Base-by-base conservation (phyloP, 2,113 vertebrate species). In the Dolichallabes microphthalmus region DNA sequence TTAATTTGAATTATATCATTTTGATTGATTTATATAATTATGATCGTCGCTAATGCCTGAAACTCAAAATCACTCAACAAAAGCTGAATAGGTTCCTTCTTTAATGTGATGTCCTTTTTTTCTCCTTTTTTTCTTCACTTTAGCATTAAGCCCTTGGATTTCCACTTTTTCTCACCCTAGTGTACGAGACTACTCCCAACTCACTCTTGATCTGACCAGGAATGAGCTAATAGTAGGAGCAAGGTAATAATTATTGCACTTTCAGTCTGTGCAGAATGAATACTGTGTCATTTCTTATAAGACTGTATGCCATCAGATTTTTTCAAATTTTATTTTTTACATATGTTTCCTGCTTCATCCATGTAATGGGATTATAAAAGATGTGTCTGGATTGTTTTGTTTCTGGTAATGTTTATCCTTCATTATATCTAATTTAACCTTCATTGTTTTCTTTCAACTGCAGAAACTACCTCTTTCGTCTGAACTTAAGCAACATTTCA, bases 391-490 rank as follows among this genome's bases (percentile, higher is more conserved):
- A 52, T 52, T 52, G 2, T 5, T 52, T 12, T 30, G 2, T 15
- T 76, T 6, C 15, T 84, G 58, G 11, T 77, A 64, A 81, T 17
- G 53, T 50, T 61, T 22, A 30, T 53, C 9, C 39, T 52, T 69
- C 27, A 30, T 55, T 4, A 30, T 13, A 32, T 68, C 32, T 45
- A 39, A 53, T 17, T 71, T 75, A 53, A 82, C 57, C 55, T 75
- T 73, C 12, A 17, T 80, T 15, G n/a, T 27, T 88, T 30, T 92
- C 63, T 89, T 45, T 55, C 11, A 27, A 83, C 77, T 82, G 76
- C 95, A 99, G 98, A 94, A 99, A 99, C 95, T 96, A 95, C 96
- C 97, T 99, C 95, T 99, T 99, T 96, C 96, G 97, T 92, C 95
- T 99, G 93, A 97, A 95, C 92, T 96, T 99, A 83, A 94, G 92